Evolutionary conservation across 1,140 invertebrate genomes (phyloP), one percentile per base, ranked within the genome.

Genomic region (Drosophila burlai): DNA sequence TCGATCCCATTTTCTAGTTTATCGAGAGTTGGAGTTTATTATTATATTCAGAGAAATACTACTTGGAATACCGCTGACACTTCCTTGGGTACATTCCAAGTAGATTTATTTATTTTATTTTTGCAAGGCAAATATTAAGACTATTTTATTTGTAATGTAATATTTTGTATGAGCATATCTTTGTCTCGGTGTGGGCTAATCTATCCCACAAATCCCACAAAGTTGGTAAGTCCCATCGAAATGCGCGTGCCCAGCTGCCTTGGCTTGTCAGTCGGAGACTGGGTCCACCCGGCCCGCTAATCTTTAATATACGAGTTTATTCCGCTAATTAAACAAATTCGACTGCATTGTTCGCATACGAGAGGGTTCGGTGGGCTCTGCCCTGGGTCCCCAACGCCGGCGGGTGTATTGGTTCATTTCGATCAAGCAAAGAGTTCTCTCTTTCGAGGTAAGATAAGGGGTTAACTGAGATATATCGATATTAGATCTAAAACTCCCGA

Each of bases 291-390:
- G 57, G n/a, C 50, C 76, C 47, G 75, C 76, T 65, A 77, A 71
- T 71, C 52, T 77, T 57, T 18, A 69, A 58, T 67, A 80, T 47
- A 78, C 57, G 61, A 69, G 63, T 80, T 73, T 76, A 83, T 80
- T 80, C 49, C 50, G 80, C 69, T 89, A 87, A 87, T 87, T 87
- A 89, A 87, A 89, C 73, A 81, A 87, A 87, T 89, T 77, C 63
- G 61, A 80, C 62, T 81, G 73, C 77, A 89, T 89, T 87, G 84
- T 87, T 82, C 38, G 74, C 72, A 58, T 47, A 38, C 49, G 34
- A n/a, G 54, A 40, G 54, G 54, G 54, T 57, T 57, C 36, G 54
- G 13, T 38, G 54, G 13, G 15, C 2, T 24, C 36, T 38, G 36
- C 52, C 47, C 55, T 16, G 31, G 15, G 49, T 40, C 13, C 16